Evolutionary conservation across 2,888 invertebrate species (phyloP), one percentile per base, ranked within the genome.

Genomic region (Polyommatus iphigenia): DNA sequence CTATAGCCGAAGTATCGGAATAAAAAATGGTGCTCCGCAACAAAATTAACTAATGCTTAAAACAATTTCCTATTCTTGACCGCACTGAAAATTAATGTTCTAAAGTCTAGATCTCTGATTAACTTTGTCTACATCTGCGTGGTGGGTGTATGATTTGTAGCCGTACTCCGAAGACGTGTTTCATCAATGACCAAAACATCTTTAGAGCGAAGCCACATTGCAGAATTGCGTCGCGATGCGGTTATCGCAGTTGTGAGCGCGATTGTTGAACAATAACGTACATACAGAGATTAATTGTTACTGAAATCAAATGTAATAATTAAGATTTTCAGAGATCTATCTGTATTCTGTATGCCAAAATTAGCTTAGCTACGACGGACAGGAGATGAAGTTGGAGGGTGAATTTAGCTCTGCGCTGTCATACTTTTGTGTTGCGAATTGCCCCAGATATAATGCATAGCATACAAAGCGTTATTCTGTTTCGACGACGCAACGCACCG

Each of bases 171-270:
- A 54, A 15, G 24, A n/a, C 75, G 75, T 50, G 50, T 50, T 75
- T 75, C 54, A 50, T 75, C 75, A 75, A 75, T 50, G 75, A 50
- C 75, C 75, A 75, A 54, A 72, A 75, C 72, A 78, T 78, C 81
- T 83, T 83, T 83, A 83, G 50, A 54, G 54, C 54, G 54, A 54
- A 54, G 54, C 54, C 54, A 54, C 18, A 54, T 18, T 18, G 15
- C 46, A 1, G 7, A 46, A 46, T 54, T 15, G 54, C 54, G 50
- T 50, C 50, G 54, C 54, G 18, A 15, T 18, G 54, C 54, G 18
- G 18, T 18, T 8, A 18, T 54, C 54, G 54, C 54, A 54, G 54
- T 15, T 3, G 18, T 1, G 13, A 13, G 1, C 54, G 15, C 54
- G 5, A 24, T 54, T 54, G 50, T 50, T 50, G 50, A 50, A 54